phyloP scores from a whole-genome alignment of 2,888 invertebrate genomes.

The Agrotis puta region DNA sequence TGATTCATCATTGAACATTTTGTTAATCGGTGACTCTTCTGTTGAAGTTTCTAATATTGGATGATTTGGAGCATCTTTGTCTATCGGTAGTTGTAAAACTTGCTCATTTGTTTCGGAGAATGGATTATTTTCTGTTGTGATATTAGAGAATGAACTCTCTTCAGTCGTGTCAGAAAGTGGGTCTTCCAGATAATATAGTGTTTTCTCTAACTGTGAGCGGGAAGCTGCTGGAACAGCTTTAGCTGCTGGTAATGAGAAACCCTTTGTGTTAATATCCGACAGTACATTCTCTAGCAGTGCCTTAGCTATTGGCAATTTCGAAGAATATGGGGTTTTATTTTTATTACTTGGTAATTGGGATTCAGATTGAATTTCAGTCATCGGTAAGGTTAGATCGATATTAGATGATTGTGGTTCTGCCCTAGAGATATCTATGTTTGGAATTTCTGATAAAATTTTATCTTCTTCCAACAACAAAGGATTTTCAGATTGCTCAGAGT shows the following conservation, averaged over 20 bases:
- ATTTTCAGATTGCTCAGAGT: background rate
- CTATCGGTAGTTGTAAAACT: background rate
- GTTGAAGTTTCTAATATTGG: background rate
- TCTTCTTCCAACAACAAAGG: background rate
- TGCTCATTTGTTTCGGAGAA: background rate
- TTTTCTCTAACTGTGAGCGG: conserved; percentile 27
- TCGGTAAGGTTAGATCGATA: background rate
- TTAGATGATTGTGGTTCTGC: background rate
- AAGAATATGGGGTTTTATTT: background rate
- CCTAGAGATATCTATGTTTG: background rate
- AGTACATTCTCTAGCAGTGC: conserved; percentile 36
- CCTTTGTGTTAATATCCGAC: conserved; percentile 17
- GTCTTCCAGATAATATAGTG: conserved; percentile 13
- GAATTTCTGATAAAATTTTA: background rate
- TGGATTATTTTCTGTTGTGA: background rate
- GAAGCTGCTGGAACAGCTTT: background rate
- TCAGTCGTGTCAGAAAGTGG: background rate
- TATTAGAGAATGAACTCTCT: background rate
- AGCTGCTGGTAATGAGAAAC: conserved; percentile 10
- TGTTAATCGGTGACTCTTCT: background rate
- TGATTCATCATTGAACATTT: background rate
- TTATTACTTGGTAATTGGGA: background rate
- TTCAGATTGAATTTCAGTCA: background rate
- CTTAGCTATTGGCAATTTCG: conserved; percentile 20
- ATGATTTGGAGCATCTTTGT: background rate